These are phyloP conservation scores for Emydocephalus ijimae DNA, from an alignment of 2,113 vertebrate genomes.

Conservation along the genomic window DNA sequence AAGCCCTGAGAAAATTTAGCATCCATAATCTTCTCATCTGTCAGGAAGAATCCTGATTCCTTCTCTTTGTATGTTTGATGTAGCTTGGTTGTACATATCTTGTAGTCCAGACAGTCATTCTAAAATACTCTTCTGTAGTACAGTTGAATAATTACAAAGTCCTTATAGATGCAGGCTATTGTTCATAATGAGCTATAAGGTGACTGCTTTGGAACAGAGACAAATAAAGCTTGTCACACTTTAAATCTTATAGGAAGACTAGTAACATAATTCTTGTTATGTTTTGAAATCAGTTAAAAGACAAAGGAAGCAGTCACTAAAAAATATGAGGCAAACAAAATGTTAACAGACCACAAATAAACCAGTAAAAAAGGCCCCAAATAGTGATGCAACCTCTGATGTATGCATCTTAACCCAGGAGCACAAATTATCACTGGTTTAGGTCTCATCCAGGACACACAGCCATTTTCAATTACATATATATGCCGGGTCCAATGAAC, in stretches of 20 bases:
- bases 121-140: not conserved
- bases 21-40: conserved; percentile 44
- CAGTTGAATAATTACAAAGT: not conserved
- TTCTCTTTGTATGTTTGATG: conserved; percentile 10
- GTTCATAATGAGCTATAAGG: not conserved
- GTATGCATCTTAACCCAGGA: not conserved
- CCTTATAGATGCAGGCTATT: not conserved
- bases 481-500: not conserved
- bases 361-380: not conserved
- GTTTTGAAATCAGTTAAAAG: conserved; percentile 41
- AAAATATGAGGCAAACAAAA: conserved; percentile 30
- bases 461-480: not conserved
- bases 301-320: conserved; percentile 13
- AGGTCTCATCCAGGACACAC: not conserved
- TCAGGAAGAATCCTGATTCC: conserved; percentile 4
- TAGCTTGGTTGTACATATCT: conserved; percentile 37
- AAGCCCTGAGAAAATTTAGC: conserved; percentile 54
- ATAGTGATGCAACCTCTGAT: not conserved
- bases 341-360: not conserved
- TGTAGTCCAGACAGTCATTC: conserved; percentile 36
- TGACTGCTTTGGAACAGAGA: conserved; percentile 36
- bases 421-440: not conserved
- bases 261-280: conserved; percentile 1
- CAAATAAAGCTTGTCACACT: not conserved
- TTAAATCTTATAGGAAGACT: conserved; percentile 27